Evolutionary conservation across 2,888 invertebrate genomes (phyloP).

Genomic region (Rapana venosa): DNA sequence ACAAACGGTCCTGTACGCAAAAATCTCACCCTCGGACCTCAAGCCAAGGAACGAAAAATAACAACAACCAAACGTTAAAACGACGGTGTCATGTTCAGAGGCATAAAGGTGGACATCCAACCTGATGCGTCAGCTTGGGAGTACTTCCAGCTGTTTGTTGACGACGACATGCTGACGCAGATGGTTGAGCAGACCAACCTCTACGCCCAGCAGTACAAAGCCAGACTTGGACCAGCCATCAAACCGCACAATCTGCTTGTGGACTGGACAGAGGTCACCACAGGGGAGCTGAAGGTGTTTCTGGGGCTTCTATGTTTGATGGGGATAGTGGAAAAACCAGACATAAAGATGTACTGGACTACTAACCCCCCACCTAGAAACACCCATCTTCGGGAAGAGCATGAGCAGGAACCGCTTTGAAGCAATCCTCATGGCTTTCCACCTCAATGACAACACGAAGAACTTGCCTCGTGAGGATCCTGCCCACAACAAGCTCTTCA

Average conservation of each 20-base stretch:
- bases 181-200: slow-evolving; percentile 26
- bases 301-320: neutral
- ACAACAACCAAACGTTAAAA: too few relatives aligned
- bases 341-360: neutral
- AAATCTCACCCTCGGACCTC: too few relatives aligned
- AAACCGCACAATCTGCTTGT: neutral
- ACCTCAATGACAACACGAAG: neutral
- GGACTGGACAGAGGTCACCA: neutral
- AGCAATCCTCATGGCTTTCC: slow-evolving; percentile 1
- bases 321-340: neutral
- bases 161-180: neutral
- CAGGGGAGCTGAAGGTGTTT: neutral
- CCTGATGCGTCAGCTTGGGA: slow-evolving; percentile 15
- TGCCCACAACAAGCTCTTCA: slow-evolving; percentile 33
- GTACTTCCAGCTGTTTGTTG: neutral
- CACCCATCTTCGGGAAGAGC: neutral
- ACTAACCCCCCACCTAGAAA: neutral
- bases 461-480: neutral
- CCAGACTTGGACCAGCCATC: neutral
- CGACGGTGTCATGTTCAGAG: too few relatives aligned
- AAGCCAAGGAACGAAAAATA: too few relatives aligned
- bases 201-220: slow-evolving; percentile 20
- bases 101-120: too few relatives aligned
- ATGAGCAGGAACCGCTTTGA: slow-evolving; percentile 13
- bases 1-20: too few relatives aligned